These are phyloP conservation scores for Tragulus kanchil DNA, from an alignment of 2,113 vertebrate genomes.

Conservation along the genomic window DNA sequence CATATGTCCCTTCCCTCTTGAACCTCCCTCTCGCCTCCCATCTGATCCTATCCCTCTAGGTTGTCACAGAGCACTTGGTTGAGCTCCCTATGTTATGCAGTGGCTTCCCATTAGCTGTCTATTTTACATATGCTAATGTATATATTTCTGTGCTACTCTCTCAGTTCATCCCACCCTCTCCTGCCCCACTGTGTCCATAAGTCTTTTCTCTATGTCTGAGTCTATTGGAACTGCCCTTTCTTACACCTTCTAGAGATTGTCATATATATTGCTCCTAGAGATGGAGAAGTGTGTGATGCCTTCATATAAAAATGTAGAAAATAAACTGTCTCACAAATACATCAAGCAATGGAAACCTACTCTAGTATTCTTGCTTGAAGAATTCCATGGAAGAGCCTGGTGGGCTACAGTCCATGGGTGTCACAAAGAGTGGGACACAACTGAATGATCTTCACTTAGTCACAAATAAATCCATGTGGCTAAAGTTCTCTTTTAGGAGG, in stretches of 20 bases:
- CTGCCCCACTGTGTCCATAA: background rate
- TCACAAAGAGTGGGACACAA: too few relatives aligned
- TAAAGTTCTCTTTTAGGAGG: background rate
- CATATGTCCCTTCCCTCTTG: background rate
- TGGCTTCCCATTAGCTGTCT: background rate
- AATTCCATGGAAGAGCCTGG: too few relatives aligned
- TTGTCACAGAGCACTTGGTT: background rate
- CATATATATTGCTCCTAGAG: background rate
- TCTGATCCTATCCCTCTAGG: background rate
- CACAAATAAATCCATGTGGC: background rate
- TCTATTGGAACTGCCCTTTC: background rate
- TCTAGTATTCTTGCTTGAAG: too few relatives aligned
- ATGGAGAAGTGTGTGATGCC: background rate
- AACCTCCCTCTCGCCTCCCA: background rate
- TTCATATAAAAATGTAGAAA: background rate
- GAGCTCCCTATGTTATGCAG: background rate
- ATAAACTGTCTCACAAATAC: background rate
- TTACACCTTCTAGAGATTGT: background rate
- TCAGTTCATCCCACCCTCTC: background rate
- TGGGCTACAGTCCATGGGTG: too few relatives aligned
- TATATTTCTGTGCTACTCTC: background rate
- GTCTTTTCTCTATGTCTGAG: background rate
- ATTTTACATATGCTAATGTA: background rate
- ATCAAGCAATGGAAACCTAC: too few relatives aligned
- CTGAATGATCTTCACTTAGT: background rate